Evolutionary conservation across 2,888 invertebrate genomes (phyloP).

Genomic region (Melikaiella ostensackeni): DNA sequence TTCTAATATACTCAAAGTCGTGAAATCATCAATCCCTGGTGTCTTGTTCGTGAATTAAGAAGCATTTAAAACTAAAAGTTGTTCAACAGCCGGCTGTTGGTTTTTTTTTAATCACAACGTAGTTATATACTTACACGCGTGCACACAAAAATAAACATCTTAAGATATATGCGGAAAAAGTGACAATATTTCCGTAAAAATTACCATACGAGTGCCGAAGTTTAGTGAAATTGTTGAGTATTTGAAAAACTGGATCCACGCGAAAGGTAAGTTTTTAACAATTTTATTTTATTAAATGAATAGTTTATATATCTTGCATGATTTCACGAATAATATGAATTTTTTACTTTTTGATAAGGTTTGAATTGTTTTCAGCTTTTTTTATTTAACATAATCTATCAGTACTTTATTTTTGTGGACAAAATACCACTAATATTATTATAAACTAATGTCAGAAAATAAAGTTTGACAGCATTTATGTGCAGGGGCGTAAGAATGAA

Average conservation of each 20-base stretch:
- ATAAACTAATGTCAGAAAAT: too few relatives aligned
- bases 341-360: background rate
- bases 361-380: background rate
- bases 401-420: background rate
- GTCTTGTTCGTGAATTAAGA: background rate
- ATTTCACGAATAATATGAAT: background rate
- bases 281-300: background rate
- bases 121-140: too few relatives aligned
- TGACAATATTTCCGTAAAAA: background rate
- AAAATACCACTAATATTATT: background rate
- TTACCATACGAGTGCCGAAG: background rate
- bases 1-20: background rate
- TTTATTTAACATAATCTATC: background rate
- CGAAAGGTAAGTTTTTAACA: background rate
- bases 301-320: background rate
- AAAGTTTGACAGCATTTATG: background rate
- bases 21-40: background rate
- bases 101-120: background rate
- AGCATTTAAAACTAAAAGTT: background rate
- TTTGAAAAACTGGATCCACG: constrained; percentile 11
- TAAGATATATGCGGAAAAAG: too few relatives aligned
- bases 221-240: background rate
- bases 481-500: background rate
- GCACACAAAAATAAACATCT: too few relatives aligned
- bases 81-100: background rate